Base-by-base conservation (phyloP, 2,888 invertebrate species). In the Cryptocephalus primarius region DNA sequence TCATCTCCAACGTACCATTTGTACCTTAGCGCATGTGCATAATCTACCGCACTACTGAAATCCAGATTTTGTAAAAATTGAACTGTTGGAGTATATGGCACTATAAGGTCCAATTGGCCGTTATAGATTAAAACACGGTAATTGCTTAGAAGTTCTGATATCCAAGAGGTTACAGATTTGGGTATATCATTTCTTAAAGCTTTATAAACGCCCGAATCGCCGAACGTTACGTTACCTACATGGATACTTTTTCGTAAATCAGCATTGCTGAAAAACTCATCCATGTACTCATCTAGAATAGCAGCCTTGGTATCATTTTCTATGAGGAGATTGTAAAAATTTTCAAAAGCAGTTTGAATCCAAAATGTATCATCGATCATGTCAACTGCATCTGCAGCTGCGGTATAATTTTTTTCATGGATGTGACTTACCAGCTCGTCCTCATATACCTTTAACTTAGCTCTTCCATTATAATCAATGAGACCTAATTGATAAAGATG, bases 71-170 rank as follows among this genome's bases (percentile, higher is more conserved):
- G 73, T 31, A 93, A 68, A 65, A 85, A 89, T 61, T 83, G 84
- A 22, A 84, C 77, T 0, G 90, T 91, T 41, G 87, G 62, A 0
- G 89, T 87, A 68, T 88, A 88, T 0, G 89, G 87, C 0, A 90
- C 85, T 51, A 91, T 87, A 10, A 93, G 82, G 64, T 94, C 93
- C 51, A 93, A 65, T 63, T 93, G 92, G 0, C 93, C 93, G 62
- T 81, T 90, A 66, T 91, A 93, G 46, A 91, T 75, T 38, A 91
- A 9, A 8, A 36, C 43, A 3, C 36, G 12, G 9, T 34, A 34
- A 12, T 43, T 33, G 33, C 13, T 13, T 3, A 34, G 13, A 1
- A 34, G 11, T 34, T 43, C 34, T 13, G 36, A 14, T 4, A 43
- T 13, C 43, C 43, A 43, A 10, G 43, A 14, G n/a, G 12, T 12